Evolutionary conservation across 2,797 vertebrate genomes (phyloP), one percentile per base, ranked within the genome.

Genomic region (Avahi laniger): DNA sequence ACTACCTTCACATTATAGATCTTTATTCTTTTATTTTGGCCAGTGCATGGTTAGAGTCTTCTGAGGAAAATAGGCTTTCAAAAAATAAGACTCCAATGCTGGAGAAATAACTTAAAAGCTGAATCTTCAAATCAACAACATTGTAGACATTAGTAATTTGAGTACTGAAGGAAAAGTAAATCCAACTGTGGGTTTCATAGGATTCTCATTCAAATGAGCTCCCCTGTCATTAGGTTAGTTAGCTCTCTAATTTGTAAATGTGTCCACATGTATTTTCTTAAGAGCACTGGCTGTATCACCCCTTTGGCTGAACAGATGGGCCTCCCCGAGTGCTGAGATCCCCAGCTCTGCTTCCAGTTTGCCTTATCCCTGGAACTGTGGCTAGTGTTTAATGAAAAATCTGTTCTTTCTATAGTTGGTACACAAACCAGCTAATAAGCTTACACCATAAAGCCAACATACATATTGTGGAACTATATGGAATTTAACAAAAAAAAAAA

Each of bases 401-500:
- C 28, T 91, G 48, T 83, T 95, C 50, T 93, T 75, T 7, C 43
- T 91, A 15, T 76, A 93, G 63, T 79, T 84, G 79, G 52, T 33
- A 80, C 17, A 63, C 46, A 91, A 96, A 63, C 26, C 43, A 78
- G 38, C n/a, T 76, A 91, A 67, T 78, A 35, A 95, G 61, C 5
- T 95, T 76, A 83, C 52, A 76, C 28, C 67, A 69, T 70, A 84
- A 95, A 96, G 81, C 94, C 97, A 98, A 97, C 80, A 14, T 96
- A 81, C 78, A 88, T 87, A 81, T 63, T 97, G 95, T 97, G 73
- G 59, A 95, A 87, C 97, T 97, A 87, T 79, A 87, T 84, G 75
- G 57, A 78, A 97, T 97, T 97, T 73, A 82, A 83, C 54, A 89
- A 61, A 81, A 97, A 81, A 97, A 97, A 97, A 96, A 97, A 10